phyloP scores from a whole-genome alignment of 2,113 vertebrate species.

The Callocephalon fimbriatum region DNA sequence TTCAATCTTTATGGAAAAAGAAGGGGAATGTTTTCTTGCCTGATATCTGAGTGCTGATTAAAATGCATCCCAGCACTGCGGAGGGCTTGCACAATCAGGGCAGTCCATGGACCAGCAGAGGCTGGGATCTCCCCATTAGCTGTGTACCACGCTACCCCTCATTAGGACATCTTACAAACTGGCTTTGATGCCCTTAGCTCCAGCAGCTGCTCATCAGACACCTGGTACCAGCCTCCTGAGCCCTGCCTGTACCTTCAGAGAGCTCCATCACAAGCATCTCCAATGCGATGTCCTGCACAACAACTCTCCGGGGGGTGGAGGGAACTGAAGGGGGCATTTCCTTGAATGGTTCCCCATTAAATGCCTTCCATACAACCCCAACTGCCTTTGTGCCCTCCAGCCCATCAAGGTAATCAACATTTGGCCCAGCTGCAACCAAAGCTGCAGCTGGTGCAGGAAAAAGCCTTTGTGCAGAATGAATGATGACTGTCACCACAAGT shows the following conservation, averaged over 20 bases:
- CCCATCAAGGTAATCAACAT: not conserved
- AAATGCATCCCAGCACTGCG: not conserved
- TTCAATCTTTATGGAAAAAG: not conserved
- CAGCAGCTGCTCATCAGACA: not conserved
- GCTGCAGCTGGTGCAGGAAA: not conserved
- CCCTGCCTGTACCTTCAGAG: not conserved
- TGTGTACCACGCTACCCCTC: not conserved
- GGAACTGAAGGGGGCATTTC: not conserved
- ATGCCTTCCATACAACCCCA: not conserved
- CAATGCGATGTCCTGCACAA: not conserved
- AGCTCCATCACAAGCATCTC: not conserved
- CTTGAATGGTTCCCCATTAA: not conserved
- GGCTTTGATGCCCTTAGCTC: not conserved
- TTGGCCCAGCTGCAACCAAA: not conserved
- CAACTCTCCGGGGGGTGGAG: not conserved
- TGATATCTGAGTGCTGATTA: not conserved
- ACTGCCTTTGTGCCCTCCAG: not conserved
- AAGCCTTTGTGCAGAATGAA: not conserved
- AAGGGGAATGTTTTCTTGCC: not conserved
- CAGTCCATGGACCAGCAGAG: not conserved
- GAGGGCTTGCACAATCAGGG: not conserved
- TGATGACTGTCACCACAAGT: accelerated
- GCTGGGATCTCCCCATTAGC: not conserved
- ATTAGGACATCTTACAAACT: not conserved
- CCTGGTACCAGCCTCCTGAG: not conserved